phyloP scores from a whole-genome alignment of 2,113 vertebrate genomes.

The Chascanopsetta lugubris region DNA sequence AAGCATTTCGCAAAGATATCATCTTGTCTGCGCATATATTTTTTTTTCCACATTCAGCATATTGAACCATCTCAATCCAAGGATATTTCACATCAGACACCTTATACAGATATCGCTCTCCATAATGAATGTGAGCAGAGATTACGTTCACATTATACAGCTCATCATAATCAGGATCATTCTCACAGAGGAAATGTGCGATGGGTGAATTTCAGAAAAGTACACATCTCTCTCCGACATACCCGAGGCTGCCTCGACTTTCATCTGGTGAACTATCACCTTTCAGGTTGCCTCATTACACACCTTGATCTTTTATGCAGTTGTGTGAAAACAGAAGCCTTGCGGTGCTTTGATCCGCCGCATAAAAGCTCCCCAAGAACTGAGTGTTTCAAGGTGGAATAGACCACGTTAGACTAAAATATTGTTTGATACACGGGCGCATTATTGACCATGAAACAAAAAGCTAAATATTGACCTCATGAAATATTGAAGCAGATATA shows the following conservation, averaged over 20 bases:
- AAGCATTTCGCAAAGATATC: background rate
- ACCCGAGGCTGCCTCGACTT: conserved; percentile 52
- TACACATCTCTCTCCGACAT: conserved; percentile 42
- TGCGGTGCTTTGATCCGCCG: conserved; percentile 63
- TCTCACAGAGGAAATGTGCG: conserved; percentile 31
- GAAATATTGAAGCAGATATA: conserved; percentile 39
- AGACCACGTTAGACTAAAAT: conserved; percentile 48
- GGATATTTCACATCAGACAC: conserved; percentile 15
- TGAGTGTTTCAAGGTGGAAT: conserved; percentile 57
- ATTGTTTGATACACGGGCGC: conserved; percentile 60
- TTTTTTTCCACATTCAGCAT: background rate
- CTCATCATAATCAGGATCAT: conserved; percentile 25
- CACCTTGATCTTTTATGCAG: conserved; percentile 75
- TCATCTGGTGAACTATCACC: conserved; percentile 73
- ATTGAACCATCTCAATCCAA: background rate
- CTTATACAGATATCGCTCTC: conserved; percentile 24
- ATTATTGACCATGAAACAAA: conserved; percentile 62
- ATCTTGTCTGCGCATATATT: background rate
- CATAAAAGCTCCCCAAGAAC: conserved; percentile 64
- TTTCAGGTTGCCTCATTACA: conserved; percentile 73
- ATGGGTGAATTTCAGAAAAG: conserved; percentile 31
- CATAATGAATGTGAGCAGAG: conserved; percentile 49
- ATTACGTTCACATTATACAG: conserved; percentile 50
- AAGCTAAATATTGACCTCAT: conserved; percentile 61
- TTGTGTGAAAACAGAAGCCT: conserved; percentile 65